phyloP scores from a whole-genome alignment of 2,113 vertebrate genomes.

The Lanius ludovicianus region DNA sequence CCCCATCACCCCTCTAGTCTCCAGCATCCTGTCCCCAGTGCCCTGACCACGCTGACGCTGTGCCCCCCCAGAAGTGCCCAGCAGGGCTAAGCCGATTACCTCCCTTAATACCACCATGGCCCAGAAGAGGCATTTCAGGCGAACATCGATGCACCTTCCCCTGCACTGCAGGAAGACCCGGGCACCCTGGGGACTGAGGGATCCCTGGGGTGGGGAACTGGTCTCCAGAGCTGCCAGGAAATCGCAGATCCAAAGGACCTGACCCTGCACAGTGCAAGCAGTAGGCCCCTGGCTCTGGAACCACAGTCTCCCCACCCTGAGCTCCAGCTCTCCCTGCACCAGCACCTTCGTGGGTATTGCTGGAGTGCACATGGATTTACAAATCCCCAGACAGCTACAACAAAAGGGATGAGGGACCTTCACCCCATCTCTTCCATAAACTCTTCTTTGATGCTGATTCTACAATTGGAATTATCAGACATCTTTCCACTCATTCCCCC shows the following conservation, averaged over 20 bases:
- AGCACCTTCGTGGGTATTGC: not conserved
- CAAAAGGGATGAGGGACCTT: not conserved
- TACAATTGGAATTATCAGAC: not conserved
- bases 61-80: rapidly evolving
- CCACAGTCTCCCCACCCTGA: rapidly evolving
- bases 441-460: not conserved
- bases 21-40: not conserved
- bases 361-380: not conserved
- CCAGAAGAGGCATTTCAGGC: slow-evolving; percentile 1
- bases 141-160: not conserved
- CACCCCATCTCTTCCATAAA: not conserved
- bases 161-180: rapidly evolving
- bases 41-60: not conserved
- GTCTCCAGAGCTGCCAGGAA: not conserved
- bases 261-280: not conserved
- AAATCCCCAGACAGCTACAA: not conserved
- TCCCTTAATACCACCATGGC: slow-evolving; percentile 35
- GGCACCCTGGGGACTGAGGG: rapidly evolving
- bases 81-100: slow-evolving; percentile 9
- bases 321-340: not conserved
- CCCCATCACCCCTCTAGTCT: not conserved
- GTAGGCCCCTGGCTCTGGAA: not conserved
- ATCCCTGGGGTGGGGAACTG: not conserved
- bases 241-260: rapidly evolving
- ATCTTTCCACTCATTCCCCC: not conserved